Evolutionary conservation across 2,113 vertebrate genomes (phyloP).

Genomic region (Neotragus pygmaeus): DNA sequence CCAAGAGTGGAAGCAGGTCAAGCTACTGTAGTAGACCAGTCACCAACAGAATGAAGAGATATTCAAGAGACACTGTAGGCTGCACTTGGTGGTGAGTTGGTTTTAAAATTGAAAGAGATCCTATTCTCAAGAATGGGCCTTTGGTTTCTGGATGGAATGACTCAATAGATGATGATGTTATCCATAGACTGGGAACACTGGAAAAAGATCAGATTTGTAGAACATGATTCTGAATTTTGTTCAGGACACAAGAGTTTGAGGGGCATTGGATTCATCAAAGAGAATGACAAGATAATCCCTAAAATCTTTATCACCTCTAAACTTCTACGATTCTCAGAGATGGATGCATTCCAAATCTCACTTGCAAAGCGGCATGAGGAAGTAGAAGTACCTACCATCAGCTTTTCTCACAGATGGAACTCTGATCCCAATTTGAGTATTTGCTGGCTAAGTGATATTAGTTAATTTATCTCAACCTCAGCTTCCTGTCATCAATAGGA

Average conservation of each 20-base stretch:
- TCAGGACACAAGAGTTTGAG: not conserved
- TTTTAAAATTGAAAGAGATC: not conserved
- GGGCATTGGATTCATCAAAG: not conserved
- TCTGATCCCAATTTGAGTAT: not conserved
- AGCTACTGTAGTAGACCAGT: accelerated
- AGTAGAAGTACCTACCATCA: not conserved
- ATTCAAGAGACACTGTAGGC: not conserved
- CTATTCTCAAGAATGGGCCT: not conserved
- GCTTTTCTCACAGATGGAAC: not conserved
- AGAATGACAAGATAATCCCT: not conserved
- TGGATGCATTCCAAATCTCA: accelerated
- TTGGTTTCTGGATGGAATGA: not conserved
- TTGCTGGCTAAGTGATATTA: not conserved
- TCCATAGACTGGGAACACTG: too few relatives aligned
- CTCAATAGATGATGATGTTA: not conserved
- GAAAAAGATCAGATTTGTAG: not conserved
- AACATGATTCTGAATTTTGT: not conserved
- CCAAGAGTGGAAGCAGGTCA: not conserved
- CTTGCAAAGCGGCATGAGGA: not conserved
- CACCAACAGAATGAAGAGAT: not conserved
- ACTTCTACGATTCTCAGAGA: not conserved
- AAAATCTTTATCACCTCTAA: not conserved
- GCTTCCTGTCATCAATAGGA: not conserved
- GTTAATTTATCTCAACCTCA: not conserved
- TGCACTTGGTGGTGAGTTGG: not conserved